Percentiles rank a stretch among this genome's conserved stretches.
These are phyloP conservation scores for Apeira syringaria DNA, from an alignment of 2,888 invertebrate species.

Conservation along the genomic window DNA sequence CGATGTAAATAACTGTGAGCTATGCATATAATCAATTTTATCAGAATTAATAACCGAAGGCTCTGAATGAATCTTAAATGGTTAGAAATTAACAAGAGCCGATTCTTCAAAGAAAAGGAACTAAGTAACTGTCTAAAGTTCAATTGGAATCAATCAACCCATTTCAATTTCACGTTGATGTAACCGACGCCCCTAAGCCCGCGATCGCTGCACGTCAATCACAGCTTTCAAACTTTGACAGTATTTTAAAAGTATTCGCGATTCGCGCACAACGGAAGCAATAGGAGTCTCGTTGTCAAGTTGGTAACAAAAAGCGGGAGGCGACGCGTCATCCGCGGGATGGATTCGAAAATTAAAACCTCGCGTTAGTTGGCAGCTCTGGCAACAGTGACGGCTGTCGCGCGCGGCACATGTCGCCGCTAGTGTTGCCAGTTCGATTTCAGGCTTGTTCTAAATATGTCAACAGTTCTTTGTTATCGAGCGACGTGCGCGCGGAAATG, in stretches of 20 bases:
- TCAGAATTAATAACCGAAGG: constrained; percentile 13
- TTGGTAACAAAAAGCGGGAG: constrained; percentile 65
- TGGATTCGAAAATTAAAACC: constrained; percentile 82
- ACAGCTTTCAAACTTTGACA: constrained; percentile 55
- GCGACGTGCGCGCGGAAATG: constrained; percentile 79
- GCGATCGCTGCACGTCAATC: constrained; percentile 59
- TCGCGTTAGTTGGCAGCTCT: constrained; percentile 62
- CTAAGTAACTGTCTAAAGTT: constrained; percentile 48
- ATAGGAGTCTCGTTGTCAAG: constrained; percentile 63
- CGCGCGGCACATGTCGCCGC: constrained; percentile 42
- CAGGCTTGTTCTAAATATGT: constrained; percentile 84
- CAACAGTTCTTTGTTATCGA: constrained; percentile 81
- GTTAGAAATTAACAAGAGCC: neutral
- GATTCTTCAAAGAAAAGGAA: constrained; percentile 1
- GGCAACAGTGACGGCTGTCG: constrained; percentile 74
- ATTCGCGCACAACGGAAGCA: constrained; percentile 54
- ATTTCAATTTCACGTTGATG: constrained; percentile 41
- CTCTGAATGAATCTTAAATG: constrained; percentile 9
- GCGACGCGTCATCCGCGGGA: constrained; percentile 58
- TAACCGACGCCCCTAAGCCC: constrained; percentile 31
- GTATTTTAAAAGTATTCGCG: constrained; percentile 55
- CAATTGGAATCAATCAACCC: constrained; percentile 63
- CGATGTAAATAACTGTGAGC: constrained; percentile 11
- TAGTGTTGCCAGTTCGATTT: constrained; percentile 69
- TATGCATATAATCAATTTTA: constrained; percentile 14